Base-by-base conservation (phyloP, 2,888 invertebrate genomes). In the Phortica magna region DNA sequence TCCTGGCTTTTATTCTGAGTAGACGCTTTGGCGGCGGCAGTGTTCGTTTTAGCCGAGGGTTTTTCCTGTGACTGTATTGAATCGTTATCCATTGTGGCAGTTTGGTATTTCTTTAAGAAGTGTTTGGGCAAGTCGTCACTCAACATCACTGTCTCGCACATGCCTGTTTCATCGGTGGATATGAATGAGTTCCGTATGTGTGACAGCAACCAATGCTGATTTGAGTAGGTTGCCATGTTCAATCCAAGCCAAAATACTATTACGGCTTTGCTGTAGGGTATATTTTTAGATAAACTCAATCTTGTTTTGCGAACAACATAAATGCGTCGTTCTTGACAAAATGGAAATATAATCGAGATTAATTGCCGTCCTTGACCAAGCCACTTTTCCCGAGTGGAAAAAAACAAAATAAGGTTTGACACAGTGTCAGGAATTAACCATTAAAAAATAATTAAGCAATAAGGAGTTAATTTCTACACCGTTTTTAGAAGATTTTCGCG, bases 141-240 rank as follows among this genome's bases (percentile, higher is more conserved):
- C 48, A 96, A 94, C 96, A 98, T 97, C 74, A 98, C 96, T 88
- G 96, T 94, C 92, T 98, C 98, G 92, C 98, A 98, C 93, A 98
- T 95, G 76, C 98, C 97, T 85, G 98, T 98, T 92, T 98, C 98
- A 93, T 99, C 98, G 31, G 98, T 97, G 39, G 97, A 96, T 89
- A 98, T 97, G 92, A 98, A 99, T 10, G 98, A 98, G 92, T 98
- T 98, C 76, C 97, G 94, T 82, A 98, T 97, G 92, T 98, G 97
- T 78, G 97, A 96, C 73, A 98, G 93, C 70, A 99, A 93, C 96
- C 98, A 98, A 87, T 96, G 96, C 92, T 95, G 96, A 92, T 98
- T 97, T 92, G 98, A 98, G 92, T 98, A 98, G 81, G 98, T 95
- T 83, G 98, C 98, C 98, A 98, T 98, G 75, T 77, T 31, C 31